These are phyloP conservation scores for Quadriops clusia DNA, from an alignment of 2,888 invertebrate species.

Conservation along the genomic window DNA sequence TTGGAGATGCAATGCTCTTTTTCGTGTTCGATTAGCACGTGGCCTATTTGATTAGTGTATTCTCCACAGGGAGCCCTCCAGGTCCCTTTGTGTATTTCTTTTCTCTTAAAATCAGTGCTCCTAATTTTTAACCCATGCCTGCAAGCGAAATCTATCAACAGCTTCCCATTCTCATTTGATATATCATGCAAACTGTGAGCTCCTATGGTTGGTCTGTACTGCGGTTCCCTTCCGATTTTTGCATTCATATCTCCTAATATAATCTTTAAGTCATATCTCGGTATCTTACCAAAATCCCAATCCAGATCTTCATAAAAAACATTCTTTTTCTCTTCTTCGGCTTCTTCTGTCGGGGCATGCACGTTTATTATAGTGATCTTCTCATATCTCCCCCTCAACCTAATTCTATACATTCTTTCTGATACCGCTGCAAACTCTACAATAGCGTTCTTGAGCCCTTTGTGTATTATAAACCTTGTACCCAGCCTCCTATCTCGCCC, in stretches of 20 bases:
- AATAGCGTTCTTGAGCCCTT: too few species aligned
- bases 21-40: constrained; percentile 18
- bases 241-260: constrained; percentile 7
- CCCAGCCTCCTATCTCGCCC: too few species aligned
- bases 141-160: constrained; percentile 11
- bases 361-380: constrained; percentile 9
- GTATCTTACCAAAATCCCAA: constrained; percentile 1
- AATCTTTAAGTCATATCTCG: constrained; percentile 8
- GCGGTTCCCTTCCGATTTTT: constrained; percentile 10
- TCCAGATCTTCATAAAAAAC: constrained; percentile 7
- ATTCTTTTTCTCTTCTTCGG: constrained; percentile 8
- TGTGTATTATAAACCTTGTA: too few species aligned
- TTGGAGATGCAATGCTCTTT: too few species aligned
- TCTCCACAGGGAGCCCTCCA: constrained; percentile 7
- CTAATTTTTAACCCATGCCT: constrained; percentile 10
- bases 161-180: constrained; percentile 10
- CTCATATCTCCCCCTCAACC: too few species aligned
- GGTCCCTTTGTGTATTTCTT: constrained; percentile 12
- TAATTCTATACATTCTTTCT: too few species aligned
- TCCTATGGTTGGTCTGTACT: constrained; percentile 9
- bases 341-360: constrained; percentile 11
- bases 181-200: constrained; percentile 9
- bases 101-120: constrained; percentile 11
- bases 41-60: constrained; percentile 21
- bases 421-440: too few species aligned